Percentiles rank a stretch among this genome's conserved stretches.
Evolutionary conservation across 2,113 vertebrate species (phyloP).

Genomic region (Tachycineta bicolor): DNA sequence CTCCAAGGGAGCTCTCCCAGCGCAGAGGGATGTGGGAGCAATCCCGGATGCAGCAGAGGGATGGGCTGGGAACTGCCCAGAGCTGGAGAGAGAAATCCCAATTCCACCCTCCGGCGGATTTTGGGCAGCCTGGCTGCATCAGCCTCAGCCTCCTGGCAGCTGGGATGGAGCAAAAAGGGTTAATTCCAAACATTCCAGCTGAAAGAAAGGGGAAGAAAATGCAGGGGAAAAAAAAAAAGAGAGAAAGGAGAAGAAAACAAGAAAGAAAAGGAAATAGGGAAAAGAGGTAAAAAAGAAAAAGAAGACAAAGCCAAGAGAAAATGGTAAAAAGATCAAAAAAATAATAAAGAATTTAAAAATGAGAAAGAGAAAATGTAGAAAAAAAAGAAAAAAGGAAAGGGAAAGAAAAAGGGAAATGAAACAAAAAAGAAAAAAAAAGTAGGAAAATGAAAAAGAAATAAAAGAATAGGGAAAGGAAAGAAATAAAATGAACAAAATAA

Average conservation of each 20-base stretch:
- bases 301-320: neutral
- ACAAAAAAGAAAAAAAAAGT: too few relatives aligned
- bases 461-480: accelerated
- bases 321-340: neutral
- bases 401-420: too few relatives aligned
- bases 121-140: neutral
- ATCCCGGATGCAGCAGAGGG: neutral
- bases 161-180: neutral
- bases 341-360: neutral
- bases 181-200: neutral
- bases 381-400: neutral
- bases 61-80: neutral
- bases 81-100: neutral
- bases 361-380: neutral
- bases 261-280: neutral
- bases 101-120: neutral
- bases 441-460: neutral
- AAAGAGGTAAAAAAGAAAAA: neutral
- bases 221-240: neutral
- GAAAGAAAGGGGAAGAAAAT: neutral
- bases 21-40: neutral
- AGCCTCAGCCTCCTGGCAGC: neutral
- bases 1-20: neutral
- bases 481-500: too few relatives aligned
- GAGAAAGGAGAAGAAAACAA: neutral